Conservation (phyloP, 92 coral and sea anemone species). For the Palythoa grandiflora region DNA sequence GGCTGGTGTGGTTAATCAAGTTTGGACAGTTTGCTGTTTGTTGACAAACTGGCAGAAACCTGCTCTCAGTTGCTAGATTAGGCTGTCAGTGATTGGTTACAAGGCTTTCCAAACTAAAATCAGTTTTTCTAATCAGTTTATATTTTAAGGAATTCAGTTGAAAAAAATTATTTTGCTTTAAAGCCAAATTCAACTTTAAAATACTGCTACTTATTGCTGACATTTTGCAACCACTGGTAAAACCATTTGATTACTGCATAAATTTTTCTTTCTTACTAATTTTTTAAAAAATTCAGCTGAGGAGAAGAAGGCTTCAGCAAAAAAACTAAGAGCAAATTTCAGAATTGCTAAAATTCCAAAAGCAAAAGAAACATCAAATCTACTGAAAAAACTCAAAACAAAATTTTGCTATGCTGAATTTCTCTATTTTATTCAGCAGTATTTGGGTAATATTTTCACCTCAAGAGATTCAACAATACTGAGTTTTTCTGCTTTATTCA, state of each 20-base stretch:
- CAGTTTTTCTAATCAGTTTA: neutral
- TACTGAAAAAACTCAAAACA: neutral
- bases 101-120: constrained; percentile 34
- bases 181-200: constrained; percentile 24
- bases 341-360: neutral
- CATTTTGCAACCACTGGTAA: constrained; percentile 20
- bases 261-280: neutral
- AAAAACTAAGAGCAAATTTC: neutral
- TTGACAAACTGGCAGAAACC: constrained; percentile 63
- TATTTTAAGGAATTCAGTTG: constrained; percentile 16
- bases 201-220: constrained; percentile 2
- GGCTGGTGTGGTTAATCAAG: constrained; percentile 59
- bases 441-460: neutral
- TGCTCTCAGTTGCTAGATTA: constrained; percentile 32
- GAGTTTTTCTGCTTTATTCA: no score
- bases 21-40: constrained; percentile 63
- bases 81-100: constrained; percentile 7
- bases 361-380: neutral
- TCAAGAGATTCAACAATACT: neutral
- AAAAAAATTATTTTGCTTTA: constrained; percentile 14
- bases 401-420: neutral
- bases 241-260: constrained; percentile 26
- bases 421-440: no score
- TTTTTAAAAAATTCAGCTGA: constrained; percentile 8
- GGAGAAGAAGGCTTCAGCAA: neutral